These are phyloP conservation scores for Triplophysa yarkandensis DNA, from an alignment of 2,797 vertebrate species.

Conservation along the genomic window DNA sequence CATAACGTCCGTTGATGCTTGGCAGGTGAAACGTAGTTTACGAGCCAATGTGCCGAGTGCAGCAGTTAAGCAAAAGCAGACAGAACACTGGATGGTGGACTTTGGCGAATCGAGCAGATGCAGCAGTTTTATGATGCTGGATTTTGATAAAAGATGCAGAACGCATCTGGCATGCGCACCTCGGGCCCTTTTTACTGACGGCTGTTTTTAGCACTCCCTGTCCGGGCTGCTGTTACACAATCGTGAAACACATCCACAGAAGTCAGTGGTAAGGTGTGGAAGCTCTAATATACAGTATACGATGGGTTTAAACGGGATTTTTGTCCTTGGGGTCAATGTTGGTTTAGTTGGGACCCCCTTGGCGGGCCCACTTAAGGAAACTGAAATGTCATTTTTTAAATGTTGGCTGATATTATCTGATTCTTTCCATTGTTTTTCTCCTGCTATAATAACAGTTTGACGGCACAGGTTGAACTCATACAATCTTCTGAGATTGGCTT, in stretches of 20 bases:
- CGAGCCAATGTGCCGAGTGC: conserved; percentile 27
- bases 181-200: conserved; percentile 25
- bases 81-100: conserved; percentile 26
- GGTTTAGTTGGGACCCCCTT: conserved; percentile 55
- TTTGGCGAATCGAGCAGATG: conserved; percentile 23
- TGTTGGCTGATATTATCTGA: conserved; percentile 61
- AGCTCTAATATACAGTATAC: conserved; percentile 26
- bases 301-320: conserved; percentile 58
- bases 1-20: conserved; percentile 6
- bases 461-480: not conserved
- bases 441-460: not conserved
- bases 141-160: conserved; percentile 37
- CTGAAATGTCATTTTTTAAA: conserved; percentile 73
- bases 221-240: conserved; percentile 15
- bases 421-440: conserved; percentile 24
- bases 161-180: conserved; percentile 21
- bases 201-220: conserved; percentile 32
- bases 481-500: not conserved
- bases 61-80: conserved; percentile 36
- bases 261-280: not conserved
- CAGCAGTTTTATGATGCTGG: conserved; percentile 34
- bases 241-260: conserved; percentile 6
- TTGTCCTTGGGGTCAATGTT: conserved; percentile 53
- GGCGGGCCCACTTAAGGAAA: conserved; percentile 67
- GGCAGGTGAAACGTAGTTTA: conserved; percentile 34